Base-by-base conservation (phyloP, 2,888 invertebrate genomes). In the Chrysolina haemoptera region DNA sequence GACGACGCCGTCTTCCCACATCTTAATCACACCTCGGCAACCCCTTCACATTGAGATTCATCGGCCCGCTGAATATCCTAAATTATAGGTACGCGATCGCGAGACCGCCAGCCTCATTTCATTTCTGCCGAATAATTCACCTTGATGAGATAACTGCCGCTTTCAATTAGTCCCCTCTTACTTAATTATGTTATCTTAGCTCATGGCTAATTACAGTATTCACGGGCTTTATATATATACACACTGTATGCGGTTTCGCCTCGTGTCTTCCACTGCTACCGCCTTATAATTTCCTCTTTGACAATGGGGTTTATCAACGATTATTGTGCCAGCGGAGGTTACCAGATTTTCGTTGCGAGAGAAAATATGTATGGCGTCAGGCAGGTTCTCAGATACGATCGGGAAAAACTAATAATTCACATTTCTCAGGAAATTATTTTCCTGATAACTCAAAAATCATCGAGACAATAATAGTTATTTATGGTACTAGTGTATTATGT, bases 61-160 rank as follows among this genome's bases (percentile, higher is more conserved):
- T 81, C 79, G 80, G 78, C 66, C 74, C 78, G 80, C 78, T 85
- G 83, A 84, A 83, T 84, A 84, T 80, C 75, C 79, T 80, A 85
- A 85, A 85, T 85, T 85, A 85, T 84, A 84, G 84, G 84, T 85
- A 74, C 63, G 74, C 75, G 75, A 76, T 78, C 69, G 69, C 73
- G 70, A 75, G 74, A 67, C 74, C 72, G 68, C 65, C 70, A 74
- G 77, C 75, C 76, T 71, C 78, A 73, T 79, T 79, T 76, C 76
- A 75, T 77, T 76, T 78, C 79, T 78, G 75, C 73, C 76, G 82
- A 82, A 82, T 86, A 85, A 86, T 85, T 86, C 84, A 85, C 85
- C 84, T 85, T 83, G 82, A 84, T 84, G 85, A 85, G 85, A 84
- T 86, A 86, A 86, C 85, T 84, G 82, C 83, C 84, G 84, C 82